A percentile compares a stretch with the other conserved stretches of the same genome.
These are phyloP conservation scores for Sinotaia quadrata DNA, from an alignment of 2,888 invertebrate genomes.

Conservation along the genomic window DNA sequence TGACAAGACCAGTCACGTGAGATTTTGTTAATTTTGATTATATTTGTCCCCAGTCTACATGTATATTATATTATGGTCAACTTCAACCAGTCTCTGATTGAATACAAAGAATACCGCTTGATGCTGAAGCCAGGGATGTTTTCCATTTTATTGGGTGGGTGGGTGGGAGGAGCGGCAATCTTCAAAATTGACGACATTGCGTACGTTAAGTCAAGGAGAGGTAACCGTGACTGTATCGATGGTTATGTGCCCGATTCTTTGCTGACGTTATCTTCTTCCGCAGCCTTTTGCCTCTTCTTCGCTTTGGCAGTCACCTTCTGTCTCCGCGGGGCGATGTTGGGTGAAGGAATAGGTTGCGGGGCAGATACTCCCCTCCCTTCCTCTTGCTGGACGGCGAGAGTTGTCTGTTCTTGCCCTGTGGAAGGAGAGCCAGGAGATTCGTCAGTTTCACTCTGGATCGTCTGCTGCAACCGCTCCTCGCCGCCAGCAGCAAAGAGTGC, in stretches of 20 bases:
- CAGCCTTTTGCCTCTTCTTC: conserved; percentile 61
- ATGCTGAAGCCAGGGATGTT: neutral
- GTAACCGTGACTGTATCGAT: no score
- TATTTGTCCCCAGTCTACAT: no score
- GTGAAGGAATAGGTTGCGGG: conserved; percentile 35
- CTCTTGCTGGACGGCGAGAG: neutral
- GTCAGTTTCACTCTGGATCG: neutral
- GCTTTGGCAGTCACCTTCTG: conserved; percentile 63
- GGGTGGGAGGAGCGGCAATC: no score
- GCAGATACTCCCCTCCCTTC: conserved; percentile 6
- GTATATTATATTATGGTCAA: no score
- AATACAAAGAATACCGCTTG: no score
- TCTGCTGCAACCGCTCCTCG: conserved; percentile 5
- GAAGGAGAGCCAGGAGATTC: neutral
- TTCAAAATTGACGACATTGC: no score
- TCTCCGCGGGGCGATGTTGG: conserved; percentile 47
- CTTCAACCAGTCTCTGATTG: no score
- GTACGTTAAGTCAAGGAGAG: no score
- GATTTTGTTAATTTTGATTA: no score
- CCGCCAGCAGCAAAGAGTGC: neutral
- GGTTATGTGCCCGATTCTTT: conserved; percentile 10
- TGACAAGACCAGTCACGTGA: no score
- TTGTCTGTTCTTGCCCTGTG: neutral
- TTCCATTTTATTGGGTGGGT: neutral
- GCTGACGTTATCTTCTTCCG: conserved; percentile 35